phyloP scores from a whole-genome alignment of 2,888 invertebrate species.

The Cinara cedri region DNA sequence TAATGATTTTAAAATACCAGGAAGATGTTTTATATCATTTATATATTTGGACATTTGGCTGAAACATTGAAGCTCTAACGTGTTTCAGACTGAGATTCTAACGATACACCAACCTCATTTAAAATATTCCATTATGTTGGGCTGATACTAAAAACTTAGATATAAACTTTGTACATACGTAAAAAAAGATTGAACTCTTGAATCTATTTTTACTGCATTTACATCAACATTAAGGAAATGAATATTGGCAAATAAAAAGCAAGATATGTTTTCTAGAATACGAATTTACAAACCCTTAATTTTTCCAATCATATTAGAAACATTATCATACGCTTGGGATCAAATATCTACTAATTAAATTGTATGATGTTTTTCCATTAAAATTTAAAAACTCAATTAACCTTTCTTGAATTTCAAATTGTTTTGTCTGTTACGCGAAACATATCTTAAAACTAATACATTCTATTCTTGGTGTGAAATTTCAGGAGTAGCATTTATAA shows the following conservation, averaged over 20 bases:
- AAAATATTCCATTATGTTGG: slow-evolving; percentile 46
- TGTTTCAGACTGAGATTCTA: slow-evolving; percentile 48
- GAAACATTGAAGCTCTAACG: slow-evolving; percentile 34
- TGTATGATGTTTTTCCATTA: slow-evolving; percentile 41
- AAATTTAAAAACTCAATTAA: slow-evolving; percentile 39
- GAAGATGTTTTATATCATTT: slow-evolving; percentile 38
- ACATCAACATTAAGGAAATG: slow-evolving; percentile 38
- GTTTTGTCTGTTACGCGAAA: slow-evolving; percentile 17
- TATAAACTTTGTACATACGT: slow-evolving; percentile 39
- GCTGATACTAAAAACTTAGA: slow-evolving; percentile 24
- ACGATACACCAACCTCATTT: slow-evolving; percentile 35
- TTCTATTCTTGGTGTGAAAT: slow-evolving; percentile 47
- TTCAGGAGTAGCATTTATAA: slow-evolving; percentile 41
- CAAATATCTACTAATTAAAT: slow-evolving; percentile 35
- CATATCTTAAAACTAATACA: slow-evolving; percentile 46
- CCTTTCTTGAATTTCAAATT: slow-evolving; percentile 32
- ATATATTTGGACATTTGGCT: slow-evolving; percentile 37
- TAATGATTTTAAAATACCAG: slow-evolving; percentile 45
- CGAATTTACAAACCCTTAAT: slow-evolving; percentile 37
- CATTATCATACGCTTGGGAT: slow-evolving; percentile 32
- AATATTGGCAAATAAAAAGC: slow-evolving; percentile 44
- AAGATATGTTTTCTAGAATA: slow-evolving; percentile 40
- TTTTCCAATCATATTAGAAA: slow-evolving; percentile 43
- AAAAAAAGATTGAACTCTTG: too few relatives aligned
- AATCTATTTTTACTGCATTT: slow-evolving; percentile 48